These are phyloP conservation scores for Melanotaenia boesemani DNA, from an alignment of 2,797 vertebrate genomes.

Conservation along the genomic window DNA sequence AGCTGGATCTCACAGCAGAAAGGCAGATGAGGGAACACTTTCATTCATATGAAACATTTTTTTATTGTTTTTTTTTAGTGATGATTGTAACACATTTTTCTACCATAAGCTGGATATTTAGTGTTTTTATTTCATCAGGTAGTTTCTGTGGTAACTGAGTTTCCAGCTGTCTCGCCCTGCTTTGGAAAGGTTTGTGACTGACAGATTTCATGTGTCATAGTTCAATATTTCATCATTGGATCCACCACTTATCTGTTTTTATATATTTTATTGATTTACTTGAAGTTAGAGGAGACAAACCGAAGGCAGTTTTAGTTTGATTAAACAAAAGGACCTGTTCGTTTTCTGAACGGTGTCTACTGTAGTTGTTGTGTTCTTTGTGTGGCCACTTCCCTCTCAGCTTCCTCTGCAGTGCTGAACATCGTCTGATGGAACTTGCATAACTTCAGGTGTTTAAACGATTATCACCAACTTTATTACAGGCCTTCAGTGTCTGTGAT, in stretches of 20 bases:
- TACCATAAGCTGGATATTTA: not conserved
- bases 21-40: constrained; percentile 47
- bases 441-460: not conserved
- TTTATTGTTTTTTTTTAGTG: not conserved
- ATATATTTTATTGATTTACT: not conserved
- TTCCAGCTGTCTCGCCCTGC: constrained; percentile 32
- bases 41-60: constrained; percentile 23
- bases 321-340: not conserved
- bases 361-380: not conserved
- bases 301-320: not conserved
- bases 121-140: not conserved
- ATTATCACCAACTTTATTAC: not conserved
- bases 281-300: not conserved
- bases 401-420: not conserved
- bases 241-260: not conserved
- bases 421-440: not conserved
- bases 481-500: not conserved
- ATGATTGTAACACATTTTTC: not conserved
- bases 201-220: constrained; percentile 31
- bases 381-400: not conserved
- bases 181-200: constrained; percentile 14
- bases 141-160: constrained; percentile 5
- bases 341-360: not conserved
- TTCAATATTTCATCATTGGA: constrained; percentile 22
- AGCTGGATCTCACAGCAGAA: not conserved